A percentile compares a stretch with the other conserved stretches of the same genome.
phyloP scores from a whole-genome alignment of 1,140 invertebrate species.

The Calephelis nemesis region DNA sequence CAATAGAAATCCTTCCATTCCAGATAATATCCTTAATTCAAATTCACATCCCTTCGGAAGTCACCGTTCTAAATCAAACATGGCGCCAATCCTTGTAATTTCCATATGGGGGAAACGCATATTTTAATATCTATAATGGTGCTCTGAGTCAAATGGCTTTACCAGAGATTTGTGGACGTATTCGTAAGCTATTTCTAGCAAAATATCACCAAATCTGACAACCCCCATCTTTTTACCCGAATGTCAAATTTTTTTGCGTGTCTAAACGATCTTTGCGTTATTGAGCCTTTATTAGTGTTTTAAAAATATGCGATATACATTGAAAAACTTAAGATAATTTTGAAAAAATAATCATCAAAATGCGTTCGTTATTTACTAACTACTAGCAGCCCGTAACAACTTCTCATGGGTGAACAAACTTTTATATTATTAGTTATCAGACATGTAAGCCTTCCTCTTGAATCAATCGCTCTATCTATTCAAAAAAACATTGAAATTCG shows the following conservation, averaged over 20 bases:
- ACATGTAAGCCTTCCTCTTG: no score
- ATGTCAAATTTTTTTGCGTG: neutral
- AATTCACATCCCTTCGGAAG: conserved; percentile 53
- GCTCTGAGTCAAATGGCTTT: conserved; percentile 49
- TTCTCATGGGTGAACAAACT: no score
- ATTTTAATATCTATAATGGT: conserved; percentile 66
- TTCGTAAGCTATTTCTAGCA: conserved; percentile 10
- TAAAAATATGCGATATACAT: no score
- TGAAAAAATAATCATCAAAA: no score
- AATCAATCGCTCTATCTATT: no score
- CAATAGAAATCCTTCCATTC: conserved; percentile 39
- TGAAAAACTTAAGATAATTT: no score
- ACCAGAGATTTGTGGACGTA: conserved; percentile 35
- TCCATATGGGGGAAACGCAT: conserved; percentile 51
- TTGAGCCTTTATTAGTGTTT: no score
- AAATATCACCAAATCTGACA: neutral
- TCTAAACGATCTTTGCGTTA: no score
- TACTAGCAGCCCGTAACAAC: no score
- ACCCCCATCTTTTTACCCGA: neutral
- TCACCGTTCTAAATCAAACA: conserved; percentile 70
- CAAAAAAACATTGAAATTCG: no score
- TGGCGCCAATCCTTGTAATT: conserved; percentile 50
- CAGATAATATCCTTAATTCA: conserved; percentile 56
- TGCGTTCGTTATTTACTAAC: no score
- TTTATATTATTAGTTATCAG: no score